Conservation (phyloP, 2,888 invertebrate genomes). For the Diplolepis rosae region DNA sequence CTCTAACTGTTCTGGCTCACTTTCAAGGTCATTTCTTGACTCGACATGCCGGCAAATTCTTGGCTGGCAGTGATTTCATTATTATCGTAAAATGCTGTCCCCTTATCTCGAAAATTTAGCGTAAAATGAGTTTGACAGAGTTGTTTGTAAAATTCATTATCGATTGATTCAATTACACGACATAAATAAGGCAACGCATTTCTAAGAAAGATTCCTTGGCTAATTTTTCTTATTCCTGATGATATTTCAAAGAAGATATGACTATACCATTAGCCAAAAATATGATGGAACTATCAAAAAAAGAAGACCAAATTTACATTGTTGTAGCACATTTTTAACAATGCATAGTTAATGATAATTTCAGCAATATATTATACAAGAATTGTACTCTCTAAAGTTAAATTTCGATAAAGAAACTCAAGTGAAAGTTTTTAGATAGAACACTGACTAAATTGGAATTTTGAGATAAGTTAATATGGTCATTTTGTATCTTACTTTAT, state of each 20-base stretch:
- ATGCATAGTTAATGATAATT: too few relatives aligned
- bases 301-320: too few relatives aligned
- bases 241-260: background rate
- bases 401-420: too few relatives aligned
- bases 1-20: slow-evolving; percentile 33
- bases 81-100: slow-evolving; percentile 31
- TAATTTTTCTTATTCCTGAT: background rate
- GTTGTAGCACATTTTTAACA: too few relatives aligned
- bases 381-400: too few relatives aligned
- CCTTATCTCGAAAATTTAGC: slow-evolving; percentile 1
- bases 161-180: background rate
- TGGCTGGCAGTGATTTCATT: background rate
- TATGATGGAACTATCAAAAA: background rate
- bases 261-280: background rate
- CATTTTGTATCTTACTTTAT: too few relatives aligned
- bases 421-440: too few relatives aligned
- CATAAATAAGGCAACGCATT: slow-evolving; percentile 1
- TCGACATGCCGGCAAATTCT: slow-evolving; percentile 23
- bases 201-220: background rate
- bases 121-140: background rate
- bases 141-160: background rate
- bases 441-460: too few relatives aligned
- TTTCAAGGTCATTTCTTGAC: slow-evolving; percentile 47
- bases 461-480: too few relatives aligned
- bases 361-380: too few relatives aligned